Conservation (phyloP, 2,797 vertebrate species). For the Pseudotriccus pelzelni region DNA sequence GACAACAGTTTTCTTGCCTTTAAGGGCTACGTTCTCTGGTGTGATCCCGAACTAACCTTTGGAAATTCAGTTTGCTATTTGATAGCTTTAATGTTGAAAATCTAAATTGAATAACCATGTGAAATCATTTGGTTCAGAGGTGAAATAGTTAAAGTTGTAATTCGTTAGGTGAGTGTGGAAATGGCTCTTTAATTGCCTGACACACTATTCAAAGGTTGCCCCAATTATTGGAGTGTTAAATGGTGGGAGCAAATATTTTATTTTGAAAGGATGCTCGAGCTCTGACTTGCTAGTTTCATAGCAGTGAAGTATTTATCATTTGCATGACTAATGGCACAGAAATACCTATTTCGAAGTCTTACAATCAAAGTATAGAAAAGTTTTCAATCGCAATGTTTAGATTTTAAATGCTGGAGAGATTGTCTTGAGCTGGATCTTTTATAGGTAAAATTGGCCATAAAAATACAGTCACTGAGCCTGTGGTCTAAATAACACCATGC, state of each 20-base stretch:
- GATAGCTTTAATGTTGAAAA: conserved; percentile 73
- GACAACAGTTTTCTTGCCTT: conserved; percentile 73
- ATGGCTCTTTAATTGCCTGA: conserved; percentile 68
- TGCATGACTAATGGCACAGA: conserved; percentile 81
- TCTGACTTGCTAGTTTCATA: conserved; percentile 75
- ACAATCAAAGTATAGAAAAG: conserved; percentile 68
- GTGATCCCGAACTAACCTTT: conserved; percentile 74
- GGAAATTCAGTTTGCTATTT: conserved; percentile 73
- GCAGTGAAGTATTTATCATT: conserved; percentile 77
- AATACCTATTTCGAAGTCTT: conserved; percentile 75
- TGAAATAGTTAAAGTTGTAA: conserved; percentile 65
- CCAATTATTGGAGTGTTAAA: conserved; percentile 72
- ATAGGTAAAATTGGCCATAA: conserved; percentile 70
- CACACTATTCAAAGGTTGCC: conserved; percentile 69
- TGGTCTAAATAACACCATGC: conserved; percentile 60
- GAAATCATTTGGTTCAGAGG: conserved; percentile 73
- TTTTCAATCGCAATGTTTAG: conserved; percentile 70
- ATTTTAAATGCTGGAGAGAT: conserved; percentile 63
- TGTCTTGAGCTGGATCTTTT: conserved; percentile 65
- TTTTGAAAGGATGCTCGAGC: conserved; percentile 77
- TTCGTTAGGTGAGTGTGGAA: conserved; percentile 70
- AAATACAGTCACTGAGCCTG: conserved; percentile 73
- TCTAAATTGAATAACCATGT: conserved; percentile 65
- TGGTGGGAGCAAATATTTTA: conserved; percentile 73
- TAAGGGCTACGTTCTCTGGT: conserved; percentile 77